phyloP scores from a whole-genome alignment of 2,797 vertebrate species.

The Pteropus rufus region DNA sequence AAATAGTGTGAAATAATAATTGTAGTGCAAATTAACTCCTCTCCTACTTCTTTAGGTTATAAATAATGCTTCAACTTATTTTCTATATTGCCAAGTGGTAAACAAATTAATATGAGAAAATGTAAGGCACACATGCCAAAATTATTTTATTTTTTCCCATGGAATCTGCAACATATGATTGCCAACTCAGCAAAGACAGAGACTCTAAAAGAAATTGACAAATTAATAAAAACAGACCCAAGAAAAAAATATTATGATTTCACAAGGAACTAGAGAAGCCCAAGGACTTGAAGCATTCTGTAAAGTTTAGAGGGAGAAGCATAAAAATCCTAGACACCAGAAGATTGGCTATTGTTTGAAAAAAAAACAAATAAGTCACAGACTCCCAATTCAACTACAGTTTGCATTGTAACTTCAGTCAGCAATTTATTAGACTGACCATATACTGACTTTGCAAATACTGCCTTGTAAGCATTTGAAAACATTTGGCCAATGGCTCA shows the following conservation, averaged over 20 bases:
- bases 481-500: conserved; percentile 25
- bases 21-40: neutral
- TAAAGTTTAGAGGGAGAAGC: conserved; percentile 39
- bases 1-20: conserved; percentile 36
- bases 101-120: neutral
- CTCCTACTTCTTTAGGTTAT: conserved; percentile 2
- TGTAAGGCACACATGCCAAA: neutral
- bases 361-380: neutral
- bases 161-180: conserved; percentile 27
- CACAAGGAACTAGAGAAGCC: neutral
- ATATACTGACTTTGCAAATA: conserved; percentile 57
- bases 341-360: conserved; percentile 19
- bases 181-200: conserved; percentile 9
- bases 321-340: neutral
- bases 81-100: neutral
- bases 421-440: conserved; percentile 76
- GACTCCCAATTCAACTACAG: conserved; percentile 47
- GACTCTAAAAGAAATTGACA: neutral
- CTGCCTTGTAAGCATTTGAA: conserved; percentile 67
- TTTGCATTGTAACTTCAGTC: conserved; percentile 66
- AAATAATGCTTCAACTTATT: neutral
- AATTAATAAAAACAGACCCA: neutral
- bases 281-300: neutral
- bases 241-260: conserved; percentile 34
- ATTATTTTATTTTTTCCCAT: neutral